Evolutionary conservation across 2,888 invertebrate genomes (phyloP).

Genomic region (Calameuta idolon): DNA sequence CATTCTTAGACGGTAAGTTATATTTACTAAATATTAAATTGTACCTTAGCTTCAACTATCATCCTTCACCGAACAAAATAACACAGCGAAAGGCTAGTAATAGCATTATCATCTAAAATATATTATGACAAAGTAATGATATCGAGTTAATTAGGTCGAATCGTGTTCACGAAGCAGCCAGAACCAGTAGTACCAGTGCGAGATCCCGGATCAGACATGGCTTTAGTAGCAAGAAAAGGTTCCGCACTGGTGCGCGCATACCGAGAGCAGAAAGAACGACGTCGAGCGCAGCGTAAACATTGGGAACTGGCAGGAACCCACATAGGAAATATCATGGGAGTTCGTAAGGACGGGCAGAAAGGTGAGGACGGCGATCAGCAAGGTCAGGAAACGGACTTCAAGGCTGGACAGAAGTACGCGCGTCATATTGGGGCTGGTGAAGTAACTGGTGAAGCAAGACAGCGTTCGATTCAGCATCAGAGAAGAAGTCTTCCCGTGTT

Average conservation of each 20-base stretch:
- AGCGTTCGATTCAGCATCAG: constrained; percentile 87
- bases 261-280: constrained; percentile 96
- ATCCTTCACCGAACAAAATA: neutral
- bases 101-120: neutral
- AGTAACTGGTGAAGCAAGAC: constrained; percentile 78
- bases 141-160: constrained; percentile 70
- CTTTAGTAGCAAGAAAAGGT: constrained; percentile 93
- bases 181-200: constrained; percentile 98
- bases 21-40: neutral
- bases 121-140: constrained; percentile 6
- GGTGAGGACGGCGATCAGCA: constrained; percentile 80
- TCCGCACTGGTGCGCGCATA: constrained; percentile 89
- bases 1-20: constrained; percentile 89
- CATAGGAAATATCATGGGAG: constrained; percentile 96
- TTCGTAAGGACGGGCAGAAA: constrained; percentile 78
- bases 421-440: constrained; percentile 87
- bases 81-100: neutral
- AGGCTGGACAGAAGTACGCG: constrained; percentile 95
- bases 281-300: constrained; percentile 97
- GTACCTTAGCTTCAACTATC: neutral
- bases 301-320: constrained; percentile 99
- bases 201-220: constrained; percentile 98
- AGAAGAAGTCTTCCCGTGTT: constrained; percentile 94
- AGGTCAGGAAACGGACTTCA: constrained; percentile 77
- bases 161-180: constrained; percentile 98